phyloP scores from a whole-genome alignment of 1,140 invertebrate species.

The Nomia melanderi region DNA sequence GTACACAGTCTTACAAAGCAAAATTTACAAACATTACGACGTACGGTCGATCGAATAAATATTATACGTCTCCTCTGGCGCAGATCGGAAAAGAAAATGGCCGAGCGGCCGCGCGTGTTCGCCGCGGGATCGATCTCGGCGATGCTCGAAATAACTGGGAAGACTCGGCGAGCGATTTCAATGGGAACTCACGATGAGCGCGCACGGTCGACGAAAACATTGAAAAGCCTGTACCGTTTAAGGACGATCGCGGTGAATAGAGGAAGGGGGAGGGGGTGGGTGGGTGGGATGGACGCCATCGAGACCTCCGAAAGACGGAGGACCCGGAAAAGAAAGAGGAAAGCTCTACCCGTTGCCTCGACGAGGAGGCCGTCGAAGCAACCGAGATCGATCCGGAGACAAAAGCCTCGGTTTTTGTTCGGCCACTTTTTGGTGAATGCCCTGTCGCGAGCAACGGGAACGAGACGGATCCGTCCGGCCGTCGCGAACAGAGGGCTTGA shows the following conservation, averaged over 20 bases:
- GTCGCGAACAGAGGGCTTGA: constrained; percentile 47
- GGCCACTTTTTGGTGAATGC: constrained; percentile 39
- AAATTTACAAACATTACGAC: constrained; percentile 80
- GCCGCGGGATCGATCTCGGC: constrained; percentile 29
- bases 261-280: background rate
- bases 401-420: constrained; percentile 29
- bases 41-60: constrained; percentile 76
- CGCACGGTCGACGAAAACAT: background rate
- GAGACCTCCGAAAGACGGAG: background rate
- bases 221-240: constrained; percentile 9
- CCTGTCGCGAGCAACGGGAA: constrained; percentile 33
- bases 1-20: constrained; percentile 80
- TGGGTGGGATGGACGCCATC: too few relatives aligned
- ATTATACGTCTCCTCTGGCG: constrained; percentile 44
- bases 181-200: background rate
- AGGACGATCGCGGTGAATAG: background rate
- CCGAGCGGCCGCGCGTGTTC: constrained; percentile 15
- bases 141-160: constrained; percentile 1
- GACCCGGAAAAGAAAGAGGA: background rate
- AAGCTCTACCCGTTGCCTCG: background rate
- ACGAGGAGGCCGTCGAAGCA: background rate
- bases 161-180: constrained; percentile 21
- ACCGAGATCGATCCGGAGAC: constrained; percentile 35
- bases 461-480: constrained; percentile 19
- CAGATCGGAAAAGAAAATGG: constrained; percentile 29